These are phyloP conservation scores for Micropterix aruncella DNA, from an alignment of 2,888 invertebrate genomes.

Conservation along the genomic window DNA sequence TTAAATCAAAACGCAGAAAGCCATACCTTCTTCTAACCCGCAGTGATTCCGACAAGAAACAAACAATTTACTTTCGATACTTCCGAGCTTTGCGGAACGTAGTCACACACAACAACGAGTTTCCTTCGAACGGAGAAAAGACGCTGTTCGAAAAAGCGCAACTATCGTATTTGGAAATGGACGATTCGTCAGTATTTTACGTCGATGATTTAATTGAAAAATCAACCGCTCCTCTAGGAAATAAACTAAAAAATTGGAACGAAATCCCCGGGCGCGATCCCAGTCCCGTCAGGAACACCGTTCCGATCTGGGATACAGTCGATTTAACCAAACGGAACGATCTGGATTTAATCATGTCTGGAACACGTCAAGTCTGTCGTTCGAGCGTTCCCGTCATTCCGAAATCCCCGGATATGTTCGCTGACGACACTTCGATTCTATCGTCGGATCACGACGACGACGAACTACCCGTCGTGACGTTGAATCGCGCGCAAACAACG, in stretches of 20 bases:
- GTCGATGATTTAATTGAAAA: conserved; percentile 30
- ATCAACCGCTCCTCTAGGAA: conserved; percentile 23
- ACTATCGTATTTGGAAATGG: conserved; percentile 11
- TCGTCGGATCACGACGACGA: background rate
- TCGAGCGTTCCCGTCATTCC: too few species aligned
- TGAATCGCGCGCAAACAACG: background rate
- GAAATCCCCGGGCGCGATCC: conserved; percentile 47
- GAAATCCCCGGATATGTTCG: background rate
- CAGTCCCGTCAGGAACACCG: conserved; percentile 27
- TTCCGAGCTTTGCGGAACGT: conserved; percentile 21
- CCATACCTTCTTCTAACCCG: conserved; percentile 16
- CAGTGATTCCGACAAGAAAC: conserved; percentile 20
- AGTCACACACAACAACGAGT: too few species aligned
- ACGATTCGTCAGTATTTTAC: conserved; percentile 27
- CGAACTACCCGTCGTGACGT: background rate
- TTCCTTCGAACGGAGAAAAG: background rate
- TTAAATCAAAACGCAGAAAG: background rate
- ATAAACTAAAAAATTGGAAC: conserved; percentile 44
- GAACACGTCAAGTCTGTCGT: conserved; percentile 17
- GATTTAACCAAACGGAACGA: conserved; percentile 23
- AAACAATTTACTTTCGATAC: conserved; percentile 24
- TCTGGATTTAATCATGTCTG: conserved; percentile 26
- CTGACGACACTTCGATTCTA: background rate
- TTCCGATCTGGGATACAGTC: conserved; percentile 18
- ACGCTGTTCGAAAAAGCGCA: conserved; percentile 5